Evolutionary conservation across 2,888 invertebrate species (phyloP).

Genomic region (Ophion slaviceki): DNA sequence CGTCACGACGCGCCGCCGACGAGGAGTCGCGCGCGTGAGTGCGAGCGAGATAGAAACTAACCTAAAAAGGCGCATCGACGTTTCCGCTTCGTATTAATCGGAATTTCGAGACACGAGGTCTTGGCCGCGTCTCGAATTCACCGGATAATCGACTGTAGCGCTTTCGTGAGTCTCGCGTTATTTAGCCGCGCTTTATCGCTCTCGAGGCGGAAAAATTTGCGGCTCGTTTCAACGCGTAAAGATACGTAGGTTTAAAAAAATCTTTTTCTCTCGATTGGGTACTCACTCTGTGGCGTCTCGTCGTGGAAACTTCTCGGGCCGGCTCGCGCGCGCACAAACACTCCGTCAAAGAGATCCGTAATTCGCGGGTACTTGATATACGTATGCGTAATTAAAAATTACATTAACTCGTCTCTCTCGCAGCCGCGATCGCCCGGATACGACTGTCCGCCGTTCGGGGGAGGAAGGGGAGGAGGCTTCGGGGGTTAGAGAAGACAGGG

Average conservation of each 20-base stretch:
- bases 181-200: neutral
- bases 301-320: neutral
- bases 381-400: neutral
- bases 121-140: neutral
- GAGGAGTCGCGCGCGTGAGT: slow-evolving; percentile 53
- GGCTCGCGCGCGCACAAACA: neutral
- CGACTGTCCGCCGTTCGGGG: neutral
- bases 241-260: neutral
- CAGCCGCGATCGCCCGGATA: neutral
- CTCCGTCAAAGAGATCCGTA: neutral
- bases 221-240: neutral
- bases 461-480: neutral
- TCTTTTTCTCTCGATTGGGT: neutral
- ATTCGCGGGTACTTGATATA: neutral
- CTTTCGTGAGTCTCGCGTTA: neutral
- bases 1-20: slow-evolving; percentile 57
- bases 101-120: neutral
- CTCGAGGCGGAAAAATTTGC: neutral
- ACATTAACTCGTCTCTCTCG: neutral
- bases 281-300: slow-evolving; percentile 19
- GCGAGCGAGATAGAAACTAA: slow-evolving; percentile 71
- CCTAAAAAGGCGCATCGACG: slow-evolving; percentile 69
- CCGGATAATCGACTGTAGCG: neutral
- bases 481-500: slow-evolving; percentile 9
- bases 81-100: slow-evolving; percentile 8